Base-by-base conservation (phyloP, 2,113 vertebrate genomes). In the Mormyrus lacerda region DNA sequence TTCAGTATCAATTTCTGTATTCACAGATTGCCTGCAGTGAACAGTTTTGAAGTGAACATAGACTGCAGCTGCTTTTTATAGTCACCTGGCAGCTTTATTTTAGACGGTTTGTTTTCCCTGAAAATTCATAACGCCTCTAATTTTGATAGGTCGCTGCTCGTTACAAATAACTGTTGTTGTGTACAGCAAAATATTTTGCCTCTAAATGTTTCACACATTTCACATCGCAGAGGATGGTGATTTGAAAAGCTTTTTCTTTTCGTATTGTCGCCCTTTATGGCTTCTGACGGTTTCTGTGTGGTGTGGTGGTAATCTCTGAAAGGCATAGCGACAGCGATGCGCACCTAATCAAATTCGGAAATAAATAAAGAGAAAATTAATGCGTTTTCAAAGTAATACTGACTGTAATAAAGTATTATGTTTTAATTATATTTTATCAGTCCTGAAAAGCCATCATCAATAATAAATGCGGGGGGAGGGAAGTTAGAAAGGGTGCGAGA, bases 11-110 rank as follows among this genome's bases (percentile, higher is more conserved):
- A 85, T 92, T 90, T 90, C 85, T 88, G 58, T 86, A 90, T 91
- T 93, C 88, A 92, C 47, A 91, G 51, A 65, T 92, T 91, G 88
- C 79, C 50, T 91, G 92, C 89, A 92, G 89, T 92, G 91, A 94
- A 92, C 91, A 89, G 90, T 92, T 92, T 91, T 87, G 83, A 82
- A 87, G 53, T 82, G 76, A 90, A 87, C 91, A 91, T 91, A 89
- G 51, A 58, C 53, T 61, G 53, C 90, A 48, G 85, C 84, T 35
- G 10, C 15, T 27, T 53, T 90, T 89, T 73, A 89, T 73, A 50
- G 48, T 92, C 73, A 90, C 48, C 82, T 27, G 55, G 87, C n/a
- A 69, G 90, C 90, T 89, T 93, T 92, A 91, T 91, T 91, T 89
- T 93, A 19, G 90, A 91, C 85, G 89, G 42, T 90, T 91, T 86